phyloP scores from a whole-genome alignment of 1,140 invertebrate species.

The Pogonognathellus flavescens region DNA sequence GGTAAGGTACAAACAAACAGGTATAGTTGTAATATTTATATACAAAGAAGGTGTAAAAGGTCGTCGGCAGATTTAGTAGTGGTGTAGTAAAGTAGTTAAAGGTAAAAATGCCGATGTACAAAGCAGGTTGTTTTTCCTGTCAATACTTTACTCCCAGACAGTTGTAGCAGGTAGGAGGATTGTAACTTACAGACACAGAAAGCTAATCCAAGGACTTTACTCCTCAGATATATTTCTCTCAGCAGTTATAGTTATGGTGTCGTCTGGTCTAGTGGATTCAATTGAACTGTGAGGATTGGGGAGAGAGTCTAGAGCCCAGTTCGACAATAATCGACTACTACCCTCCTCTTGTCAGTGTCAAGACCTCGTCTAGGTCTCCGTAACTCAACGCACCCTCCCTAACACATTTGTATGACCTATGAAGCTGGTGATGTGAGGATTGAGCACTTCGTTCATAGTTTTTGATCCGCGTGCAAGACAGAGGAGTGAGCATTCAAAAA shows the following conservation, averaged over 20 bases:
- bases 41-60: constrained; percentile 16
- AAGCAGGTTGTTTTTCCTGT: constrained; percentile 37
- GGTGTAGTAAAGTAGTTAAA: not conserved
- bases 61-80: not conserved
- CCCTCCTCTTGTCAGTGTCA: constrained; percentile 47
- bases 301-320: not conserved
- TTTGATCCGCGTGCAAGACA: constrained; percentile 16
- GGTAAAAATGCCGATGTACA: not conserved
- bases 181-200: no score
- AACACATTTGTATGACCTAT: no score
- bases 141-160: not conserved
- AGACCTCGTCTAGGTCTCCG: constrained; percentile 41
- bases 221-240: no score
- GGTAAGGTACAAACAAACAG: not conserved
- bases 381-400: constrained; percentile 29
- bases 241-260: not conserved
- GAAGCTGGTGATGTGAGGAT: constrained; percentile 2
- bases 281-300: not conserved
- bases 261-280: not conserved
- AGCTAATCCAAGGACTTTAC: no score
- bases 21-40: not conserved
- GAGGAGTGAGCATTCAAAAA: constrained; percentile 44
- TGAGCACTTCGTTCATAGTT: constrained; percentile 30
- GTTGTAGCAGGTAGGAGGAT: not conserved
- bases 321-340: constrained; percentile 39